phyloP scores from a whole-genome alignment of 2,113 vertebrate genomes.

The Datnioides undecimradiatus region DNA sequence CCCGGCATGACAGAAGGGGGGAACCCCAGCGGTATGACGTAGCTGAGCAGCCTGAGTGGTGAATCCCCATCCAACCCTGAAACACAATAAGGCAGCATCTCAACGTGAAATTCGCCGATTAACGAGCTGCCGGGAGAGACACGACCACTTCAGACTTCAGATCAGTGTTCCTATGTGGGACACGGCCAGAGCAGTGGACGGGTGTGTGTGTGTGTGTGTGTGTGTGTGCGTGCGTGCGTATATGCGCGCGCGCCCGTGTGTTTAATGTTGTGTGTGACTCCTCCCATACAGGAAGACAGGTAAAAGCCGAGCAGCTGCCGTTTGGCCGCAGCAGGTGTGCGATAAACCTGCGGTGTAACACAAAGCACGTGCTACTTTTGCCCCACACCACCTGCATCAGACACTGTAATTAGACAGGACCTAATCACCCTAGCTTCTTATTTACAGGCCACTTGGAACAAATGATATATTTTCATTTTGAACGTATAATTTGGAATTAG shows the following conservation, averaged over 20 bases:
- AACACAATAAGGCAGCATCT: background rate
- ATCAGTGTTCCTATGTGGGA: background rate
- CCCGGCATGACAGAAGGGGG: constrained; percentile 51
- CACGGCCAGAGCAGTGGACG: background rate
- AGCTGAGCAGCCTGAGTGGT: constrained; percentile 49
- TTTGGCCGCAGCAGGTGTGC: constrained; percentile 17
- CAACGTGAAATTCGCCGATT: background rate
- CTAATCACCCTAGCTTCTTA: too few species aligned
- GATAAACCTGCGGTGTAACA: background rate
- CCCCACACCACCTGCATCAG: background rate
- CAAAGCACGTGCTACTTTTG: background rate
- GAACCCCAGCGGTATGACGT: constrained; percentile 75
- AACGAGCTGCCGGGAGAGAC: background rate
- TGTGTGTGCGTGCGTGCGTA: too few species aligned
- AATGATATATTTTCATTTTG: background rate
- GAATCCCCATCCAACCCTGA: constrained; percentile 63
- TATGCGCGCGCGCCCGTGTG: too few species aligned
- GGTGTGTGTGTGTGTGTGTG: background rate
- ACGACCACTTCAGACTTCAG: too few species aligned
- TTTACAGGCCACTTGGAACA: background rate
- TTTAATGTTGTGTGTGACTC: too few species aligned
- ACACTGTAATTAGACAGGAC: too few species aligned
- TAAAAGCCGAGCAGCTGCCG: constrained; percentile 5
- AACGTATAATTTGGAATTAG: background rate
- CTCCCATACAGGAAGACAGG: constrained; percentile 15